Percentiles rank a stretch among this genome's conserved stretches.
Conservation (phyloP, 2,888 invertebrate genomes). For the Campaea margaritaria region DNA sequence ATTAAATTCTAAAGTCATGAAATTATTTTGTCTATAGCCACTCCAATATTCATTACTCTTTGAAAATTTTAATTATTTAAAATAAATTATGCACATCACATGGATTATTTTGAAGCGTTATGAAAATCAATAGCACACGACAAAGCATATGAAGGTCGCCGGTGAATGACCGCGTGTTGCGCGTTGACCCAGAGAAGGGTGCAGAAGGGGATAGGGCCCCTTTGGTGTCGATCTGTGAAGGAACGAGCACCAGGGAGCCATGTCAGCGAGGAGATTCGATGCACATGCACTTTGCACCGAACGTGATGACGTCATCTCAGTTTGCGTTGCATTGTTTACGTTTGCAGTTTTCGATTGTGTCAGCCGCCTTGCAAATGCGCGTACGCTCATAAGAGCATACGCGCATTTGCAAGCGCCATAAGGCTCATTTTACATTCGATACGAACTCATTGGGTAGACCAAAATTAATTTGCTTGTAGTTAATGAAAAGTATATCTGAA, state of each 20-base stretch:
- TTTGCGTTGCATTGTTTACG: slow-evolving; percentile 77
- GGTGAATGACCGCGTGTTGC: slow-evolving; percentile 74
- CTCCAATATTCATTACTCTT: no score
- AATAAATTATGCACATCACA: slow-evolving; percentile 1
- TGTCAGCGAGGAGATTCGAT: slow-evolving; percentile 76
- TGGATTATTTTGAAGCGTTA: slow-evolving; percentile 4
- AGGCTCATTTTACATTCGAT: background rate
- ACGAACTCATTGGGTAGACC: background rate
- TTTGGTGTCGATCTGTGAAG: slow-evolving; percentile 82
- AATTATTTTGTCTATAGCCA: no score
- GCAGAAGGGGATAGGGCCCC: slow-evolving; percentile 84
- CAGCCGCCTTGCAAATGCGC: slow-evolving; percentile 40
- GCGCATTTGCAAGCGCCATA: no score
- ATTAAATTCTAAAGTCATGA: no score
- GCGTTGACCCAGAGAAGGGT: slow-evolving; percentile 83
- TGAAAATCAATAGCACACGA: slow-evolving; percentile 35
- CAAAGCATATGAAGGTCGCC: slow-evolving; percentile 53
- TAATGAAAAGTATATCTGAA: no score
- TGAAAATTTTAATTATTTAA: no score
- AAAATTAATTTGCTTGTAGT: background rate
- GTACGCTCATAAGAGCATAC: no score
- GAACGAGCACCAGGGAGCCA: slow-evolving; percentile 80
- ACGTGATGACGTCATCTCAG: slow-evolving; percentile 75
- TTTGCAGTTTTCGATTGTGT: slow-evolving; percentile 66
- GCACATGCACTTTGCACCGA: slow-evolving; percentile 85